phyloP scores from a whole-genome alignment of 1,140 invertebrate species.

The Daktulosphaira vitifoliae region DNA sequence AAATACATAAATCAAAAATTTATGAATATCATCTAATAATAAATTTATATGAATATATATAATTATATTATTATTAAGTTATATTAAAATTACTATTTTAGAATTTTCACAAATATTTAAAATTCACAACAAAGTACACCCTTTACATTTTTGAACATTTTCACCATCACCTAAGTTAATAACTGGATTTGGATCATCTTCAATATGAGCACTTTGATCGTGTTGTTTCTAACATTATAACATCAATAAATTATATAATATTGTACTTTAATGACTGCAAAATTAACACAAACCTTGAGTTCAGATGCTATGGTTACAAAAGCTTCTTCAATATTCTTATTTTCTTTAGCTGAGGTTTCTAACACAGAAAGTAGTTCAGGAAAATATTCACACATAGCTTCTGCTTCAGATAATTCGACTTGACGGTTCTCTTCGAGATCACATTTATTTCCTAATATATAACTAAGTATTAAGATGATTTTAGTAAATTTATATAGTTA shows the following conservation, averaged over 20 bases:
- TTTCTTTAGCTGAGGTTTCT: constrained; percentile 89
- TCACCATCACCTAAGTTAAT: constrained; percentile 17
- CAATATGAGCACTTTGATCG: constrained; percentile 34
- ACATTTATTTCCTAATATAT: constrained; percentile 68
- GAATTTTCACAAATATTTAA: constrained; percentile 1
- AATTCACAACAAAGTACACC: constrained; percentile 14
- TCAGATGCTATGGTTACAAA: constrained; percentile 82
- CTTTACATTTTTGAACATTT: constrained; percentile 27
- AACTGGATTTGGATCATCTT: constrained; percentile 31
- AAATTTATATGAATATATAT: not conserved
- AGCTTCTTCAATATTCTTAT: constrained; percentile 85
- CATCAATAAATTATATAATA: too few species aligned
- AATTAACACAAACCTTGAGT: too few species aligned
- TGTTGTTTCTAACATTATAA: constrained; percentile 36
- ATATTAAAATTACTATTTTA: not conserved
- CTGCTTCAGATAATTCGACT: constrained; percentile 73
- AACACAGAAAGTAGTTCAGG: constrained; percentile 74
- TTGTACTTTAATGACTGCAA: too few species aligned
- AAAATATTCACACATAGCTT: constrained; percentile 71
- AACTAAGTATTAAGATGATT: not conserved
- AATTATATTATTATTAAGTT: not conserved
- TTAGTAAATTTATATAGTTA: too few species aligned
- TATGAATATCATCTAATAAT: too few species aligned
- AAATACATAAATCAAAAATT: too few species aligned
- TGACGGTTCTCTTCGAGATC: constrained; percentile 72